Base-by-base conservation (phyloP, 2,888 invertebrate species). In the Ceramica pisi region DNA sequence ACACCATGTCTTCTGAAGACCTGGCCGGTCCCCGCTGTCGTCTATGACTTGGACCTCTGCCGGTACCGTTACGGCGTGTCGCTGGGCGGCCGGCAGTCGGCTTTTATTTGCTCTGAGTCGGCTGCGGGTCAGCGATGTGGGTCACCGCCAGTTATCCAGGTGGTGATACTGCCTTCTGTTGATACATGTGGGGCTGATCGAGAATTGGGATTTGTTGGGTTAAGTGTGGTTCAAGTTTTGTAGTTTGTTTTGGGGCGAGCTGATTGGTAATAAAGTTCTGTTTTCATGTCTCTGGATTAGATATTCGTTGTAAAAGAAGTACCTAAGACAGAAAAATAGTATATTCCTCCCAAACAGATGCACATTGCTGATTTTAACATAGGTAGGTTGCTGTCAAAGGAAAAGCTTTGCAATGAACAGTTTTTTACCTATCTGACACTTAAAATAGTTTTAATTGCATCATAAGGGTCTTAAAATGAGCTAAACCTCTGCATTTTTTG, bases 11-110 rank as follows among this genome's bases (percentile, higher is more conserved):
- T 46, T 46, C 46, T 19, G 19, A 19, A 46, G 46, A 0, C 2
- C 46, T 46, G 46, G 8, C 8, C 21, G 7, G 3, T 14, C 7
- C 21, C 21, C 57, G 68, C 72, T 48, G 38, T 62, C 57, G 53
- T 76, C 44, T 59, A 26, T 76, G 19, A 48, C 77, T 76, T 74
- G 63, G 14, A 21, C 31, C 12, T 14, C 38, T 46, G 2, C 1
- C 1, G 19, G 80, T 84, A 91, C 92, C 92, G 92, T 92, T 92
- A 92, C 77, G 71, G 67, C 77, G 82, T 79, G 83, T 83, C 81
- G 85, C 81, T 81, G 81, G 81, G 78, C 80, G 82, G 76, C 69
- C 78, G 63, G 50, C 67, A 78, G 84, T 84, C 81, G 78, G 77
- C 81, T 88, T 89, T 87, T 89, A 87, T 89, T 90, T 88, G 88